Conservation (phyloP, 2,888 invertebrate species). For the Odontocerum albicorne region DNA sequence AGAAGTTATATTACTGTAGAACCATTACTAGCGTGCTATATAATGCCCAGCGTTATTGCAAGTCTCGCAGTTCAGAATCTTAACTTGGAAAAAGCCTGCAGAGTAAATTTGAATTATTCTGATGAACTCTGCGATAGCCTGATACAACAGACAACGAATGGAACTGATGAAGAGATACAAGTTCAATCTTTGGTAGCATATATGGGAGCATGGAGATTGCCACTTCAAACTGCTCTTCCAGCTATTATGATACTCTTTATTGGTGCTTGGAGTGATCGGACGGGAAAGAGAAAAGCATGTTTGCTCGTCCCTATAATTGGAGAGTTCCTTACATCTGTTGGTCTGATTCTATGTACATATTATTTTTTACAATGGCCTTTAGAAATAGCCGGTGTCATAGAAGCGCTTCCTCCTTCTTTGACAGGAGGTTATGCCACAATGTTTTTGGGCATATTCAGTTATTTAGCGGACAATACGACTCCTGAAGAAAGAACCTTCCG, state of each 20-base stretch:
- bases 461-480: slow-evolving; percentile 61
- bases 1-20: slow-evolving; percentile 71
- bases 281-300: slow-evolving; percentile 58
- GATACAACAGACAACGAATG: slow-evolving; percentile 45
- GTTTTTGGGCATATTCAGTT: slow-evolving; percentile 61
- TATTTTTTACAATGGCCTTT: slow-evolving; percentile 60
- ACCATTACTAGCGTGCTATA: slow-evolving; percentile 74
- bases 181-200: slow-evolving; percentile 53
- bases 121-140: slow-evolving; percentile 54
- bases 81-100: slow-evolving; percentile 60
- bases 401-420: slow-evolving; percentile 58
- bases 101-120: slow-evolving; percentile 52
- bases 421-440: slow-evolving; percentile 61
- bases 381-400: slow-evolving; percentile 56
- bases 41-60: slow-evolving; percentile 56
- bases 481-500: slow-evolving; percentile 62
- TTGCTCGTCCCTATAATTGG: slow-evolving; percentile 60
- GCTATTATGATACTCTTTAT: slow-evolving; percentile 59
- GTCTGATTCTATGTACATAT: slow-evolving; percentile 56
- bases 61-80: slow-evolving; percentile 53
- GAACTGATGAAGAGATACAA: slow-evolving; percentile 46
- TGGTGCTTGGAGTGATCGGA: slow-evolving; percentile 65
- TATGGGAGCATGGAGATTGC: slow-evolving; percentile 58
- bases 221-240: slow-evolving; percentile 58
- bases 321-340: slow-evolving; percentile 54